A percentile compares a stretch with the other conserved stretches of the same genome.
Evolutionary conservation across 2,797 vertebrate species (phyloP).

Genomic region (Carcharodon carcharias): DNA sequence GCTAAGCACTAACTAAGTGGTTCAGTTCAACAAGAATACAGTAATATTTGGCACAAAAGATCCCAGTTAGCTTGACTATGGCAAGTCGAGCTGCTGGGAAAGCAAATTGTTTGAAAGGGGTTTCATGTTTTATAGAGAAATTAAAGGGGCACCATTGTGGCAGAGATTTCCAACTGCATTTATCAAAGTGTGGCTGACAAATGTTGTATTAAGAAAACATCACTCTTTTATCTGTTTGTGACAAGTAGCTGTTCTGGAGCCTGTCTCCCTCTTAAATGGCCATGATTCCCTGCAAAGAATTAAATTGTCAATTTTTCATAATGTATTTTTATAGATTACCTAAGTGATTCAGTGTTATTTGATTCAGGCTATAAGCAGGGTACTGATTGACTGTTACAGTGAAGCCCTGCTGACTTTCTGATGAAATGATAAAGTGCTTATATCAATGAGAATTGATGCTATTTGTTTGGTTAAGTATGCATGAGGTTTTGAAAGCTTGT

Average conservation of each 20-base stretch:
- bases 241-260: neutral
- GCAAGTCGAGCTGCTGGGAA: neutral
- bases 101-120: neutral
- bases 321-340: constrained; percentile 30
- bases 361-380: neutral
- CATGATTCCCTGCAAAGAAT: constrained; percentile 7
- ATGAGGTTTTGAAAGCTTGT: constrained; percentile 35
- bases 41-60: neutral
- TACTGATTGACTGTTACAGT: constrained; percentile 28
- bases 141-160: neutral
- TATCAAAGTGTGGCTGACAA: constrained; percentile 12
- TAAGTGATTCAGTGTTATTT: constrained; percentile 21
- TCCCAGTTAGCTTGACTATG: neutral
- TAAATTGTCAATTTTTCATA: constrained; percentile 31
- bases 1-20: constrained; percentile 23
- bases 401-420: constrained; percentile 6
- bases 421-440: constrained; percentile 34
- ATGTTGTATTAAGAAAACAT: constrained; percentile 5
- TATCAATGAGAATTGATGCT: constrained; percentile 32
- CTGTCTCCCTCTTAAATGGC: constrained; percentile 3
- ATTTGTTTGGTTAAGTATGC: constrained; percentile 36
- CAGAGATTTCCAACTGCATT: neutral
- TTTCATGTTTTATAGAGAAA: neutral
- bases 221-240: constrained; percentile 7
- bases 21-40: neutral